These are phyloP conservation scores for Thumatha senex DNA, from an alignment of 2,888 invertebrate species.

Conservation along the genomic window DNA sequence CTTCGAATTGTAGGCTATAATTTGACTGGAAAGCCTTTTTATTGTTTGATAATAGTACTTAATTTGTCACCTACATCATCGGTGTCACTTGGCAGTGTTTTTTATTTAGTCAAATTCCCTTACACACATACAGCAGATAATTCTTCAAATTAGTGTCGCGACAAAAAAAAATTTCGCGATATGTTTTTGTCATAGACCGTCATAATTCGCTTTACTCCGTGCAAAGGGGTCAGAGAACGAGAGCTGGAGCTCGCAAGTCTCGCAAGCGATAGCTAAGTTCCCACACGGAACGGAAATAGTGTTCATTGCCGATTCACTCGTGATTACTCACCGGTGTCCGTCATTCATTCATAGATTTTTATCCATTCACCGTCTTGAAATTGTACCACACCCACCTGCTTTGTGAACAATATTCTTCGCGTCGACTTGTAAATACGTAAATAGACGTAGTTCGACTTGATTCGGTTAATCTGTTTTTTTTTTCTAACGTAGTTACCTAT, in stretches of 20 bases:
- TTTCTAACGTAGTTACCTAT: no score
- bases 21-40: no score
- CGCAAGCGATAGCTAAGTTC: slow-evolving; percentile 52
- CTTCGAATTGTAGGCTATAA: no score
- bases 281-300: slow-evolving; percentile 64
- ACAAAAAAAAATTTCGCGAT: neutral
- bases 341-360: slow-evolving; percentile 44
- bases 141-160: neutral
- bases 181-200: neutral
- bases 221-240: slow-evolving; percentile 59
- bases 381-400: neutral
- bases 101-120: no score
- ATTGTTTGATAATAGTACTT: no score
- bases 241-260: slow-evolving; percentile 53
- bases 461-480: no score
- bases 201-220: slow-evolving; percentile 44
- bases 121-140: no score
- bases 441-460: neutral
- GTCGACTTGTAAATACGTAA: neutral
- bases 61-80: no score
- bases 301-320: slow-evolving; percentile 55
- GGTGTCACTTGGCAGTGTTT: no score
- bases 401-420: neutral
- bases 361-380: slow-evolving; percentile 21
- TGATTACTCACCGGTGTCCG: slow-evolving; percentile 54